These are phyloP conservation scores for Phylloscopus trochilus DNA, from an alignment of 2,113 vertebrate species.

Conservation along the genomic window DNA sequence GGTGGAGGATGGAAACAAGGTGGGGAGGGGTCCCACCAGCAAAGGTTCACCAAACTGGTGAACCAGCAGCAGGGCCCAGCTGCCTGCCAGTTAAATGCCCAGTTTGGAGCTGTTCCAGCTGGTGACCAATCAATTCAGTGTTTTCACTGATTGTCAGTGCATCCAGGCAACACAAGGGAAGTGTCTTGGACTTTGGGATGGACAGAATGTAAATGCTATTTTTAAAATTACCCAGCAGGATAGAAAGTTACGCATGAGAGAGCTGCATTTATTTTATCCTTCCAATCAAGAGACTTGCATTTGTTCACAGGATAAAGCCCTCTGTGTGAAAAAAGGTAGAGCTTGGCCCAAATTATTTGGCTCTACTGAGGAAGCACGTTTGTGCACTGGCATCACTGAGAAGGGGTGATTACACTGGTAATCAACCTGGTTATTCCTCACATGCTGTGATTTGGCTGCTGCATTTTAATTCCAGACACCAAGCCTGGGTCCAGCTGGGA, in stretches of 20 bases:
- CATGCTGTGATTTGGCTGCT: neutral
- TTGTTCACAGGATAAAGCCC: constrained; percentile 33
- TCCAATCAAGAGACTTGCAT: constrained; percentile 6
- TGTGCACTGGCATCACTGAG: neutral
- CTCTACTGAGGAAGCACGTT: neutral
- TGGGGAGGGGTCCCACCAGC: neutral
- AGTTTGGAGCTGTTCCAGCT: constrained; percentile 11
- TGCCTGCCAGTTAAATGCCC: neutral
- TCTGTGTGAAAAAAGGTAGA: constrained; percentile 13
- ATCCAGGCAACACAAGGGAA: constrained; percentile 54
- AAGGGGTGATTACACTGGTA: neutral
- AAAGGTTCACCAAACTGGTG: neutral
- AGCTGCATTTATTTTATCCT: neutral
- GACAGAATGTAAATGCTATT: constrained; percentile 58
- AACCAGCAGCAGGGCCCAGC: neutral
- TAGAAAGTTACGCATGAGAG: constrained; percentile 8
- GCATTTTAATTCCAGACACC: neutral
- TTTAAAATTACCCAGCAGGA: constrained; percentile 53
- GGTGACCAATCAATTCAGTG: constrained; percentile 27
- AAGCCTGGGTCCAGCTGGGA: neutral
- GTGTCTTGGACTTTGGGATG: constrained; percentile 54
- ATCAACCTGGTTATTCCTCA: neutral
- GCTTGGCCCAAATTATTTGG: neutral
- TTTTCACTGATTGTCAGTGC: constrained; percentile 28
- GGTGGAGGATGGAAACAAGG: neutral